Base-by-base conservation (phyloP, 2,113 vertebrate genomes). In the Nipponia nippon region DNA sequence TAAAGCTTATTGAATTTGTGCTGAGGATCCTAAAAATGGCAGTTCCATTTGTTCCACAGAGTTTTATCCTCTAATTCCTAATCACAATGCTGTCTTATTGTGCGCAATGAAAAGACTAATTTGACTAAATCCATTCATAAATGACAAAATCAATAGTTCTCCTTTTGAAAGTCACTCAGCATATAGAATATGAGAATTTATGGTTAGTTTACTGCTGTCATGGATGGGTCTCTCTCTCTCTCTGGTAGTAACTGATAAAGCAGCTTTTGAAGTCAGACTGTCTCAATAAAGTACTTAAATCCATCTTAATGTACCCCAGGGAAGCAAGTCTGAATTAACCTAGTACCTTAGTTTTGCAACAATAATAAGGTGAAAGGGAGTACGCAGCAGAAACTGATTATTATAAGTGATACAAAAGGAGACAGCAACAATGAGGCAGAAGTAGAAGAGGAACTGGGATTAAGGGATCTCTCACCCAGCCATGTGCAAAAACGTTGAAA, bases 161-260 rank as follows among this genome's bases (percentile, higher is more conserved):
- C 61, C 91, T 89, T 97, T 98, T 97, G 96, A 97, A 98, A 97
- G 92, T 96, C 93, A 95, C 83, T 97, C 92, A 91, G 85, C 76
- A 94, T 96, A 87, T 91, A 92, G 95, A 97, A 97, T 94, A 96
- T 66, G 83, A 93, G 95, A 96, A 89, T 96, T 77, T 93, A 90
- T 97, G 94, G 88, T 95, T 97, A 96, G 90, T 98, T 98, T 98
- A 96, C 96, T 96, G 95, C 95, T 97, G 88, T 97, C 91, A 94
- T 97, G 95, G 92, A 98, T 98, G 96, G 95, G 91, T 96, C 40
- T 42, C 91, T 97, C 87, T 88, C 32, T 83, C 95, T 97, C 89
- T 97, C 97, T 97, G 97, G 92, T 95, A 96, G 95, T 78, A 97
- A 97, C 97, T 98, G 98, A 98, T 98, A 98, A 98, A 98, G 94